Conservation (phyloP, 1,140 invertebrate genomes). For the Solen grandis region DNA sequence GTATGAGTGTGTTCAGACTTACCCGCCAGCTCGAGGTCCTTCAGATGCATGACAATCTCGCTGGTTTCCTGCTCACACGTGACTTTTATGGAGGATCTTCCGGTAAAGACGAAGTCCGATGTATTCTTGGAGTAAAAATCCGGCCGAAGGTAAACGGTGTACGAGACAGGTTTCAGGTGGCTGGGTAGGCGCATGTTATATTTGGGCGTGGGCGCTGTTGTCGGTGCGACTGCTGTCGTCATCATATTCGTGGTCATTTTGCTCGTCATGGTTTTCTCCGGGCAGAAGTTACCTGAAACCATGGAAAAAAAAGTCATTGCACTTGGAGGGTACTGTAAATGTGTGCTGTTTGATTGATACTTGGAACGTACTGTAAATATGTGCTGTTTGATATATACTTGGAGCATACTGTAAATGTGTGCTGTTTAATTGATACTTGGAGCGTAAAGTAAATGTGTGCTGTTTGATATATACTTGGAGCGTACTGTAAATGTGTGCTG, state of each 20-base stretch:
- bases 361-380: too few relatives aligned
- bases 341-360: too few relatives aligned
- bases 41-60: slow-evolving; percentile 87
- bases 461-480: too few relatives aligned
- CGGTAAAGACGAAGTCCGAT: slow-evolving; percentile 84
- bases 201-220: slow-evolving; percentile 5
- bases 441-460: too few relatives aligned
- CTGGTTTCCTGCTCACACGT: slow-evolving; percentile 83
- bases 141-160: slow-evolving; percentile 78
- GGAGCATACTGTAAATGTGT: too few relatives aligned
- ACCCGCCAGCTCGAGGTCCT: slow-evolving; percentile 67
- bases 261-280: background rate
- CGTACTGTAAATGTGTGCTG: too few relatives aligned
- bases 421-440: too few relatives aligned
- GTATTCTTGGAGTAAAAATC: slow-evolving; percentile 74
- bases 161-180: slow-evolving; percentile 74
- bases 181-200: slow-evolving; percentile 74
- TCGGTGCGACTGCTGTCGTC: background rate
- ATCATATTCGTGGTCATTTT: background rate
- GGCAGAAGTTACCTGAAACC: slow-evolving; percentile 29
- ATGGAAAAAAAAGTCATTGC: too few relatives aligned
- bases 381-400: too few relatives aligned
- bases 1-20: too few relatives aligned
- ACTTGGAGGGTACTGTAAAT: too few relatives aligned
- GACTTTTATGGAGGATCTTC: slow-evolving; percentile 87